phyloP scores from a whole-genome alignment of 2,113 vertebrate species.

The Apaloderma vittatum region DNA sequence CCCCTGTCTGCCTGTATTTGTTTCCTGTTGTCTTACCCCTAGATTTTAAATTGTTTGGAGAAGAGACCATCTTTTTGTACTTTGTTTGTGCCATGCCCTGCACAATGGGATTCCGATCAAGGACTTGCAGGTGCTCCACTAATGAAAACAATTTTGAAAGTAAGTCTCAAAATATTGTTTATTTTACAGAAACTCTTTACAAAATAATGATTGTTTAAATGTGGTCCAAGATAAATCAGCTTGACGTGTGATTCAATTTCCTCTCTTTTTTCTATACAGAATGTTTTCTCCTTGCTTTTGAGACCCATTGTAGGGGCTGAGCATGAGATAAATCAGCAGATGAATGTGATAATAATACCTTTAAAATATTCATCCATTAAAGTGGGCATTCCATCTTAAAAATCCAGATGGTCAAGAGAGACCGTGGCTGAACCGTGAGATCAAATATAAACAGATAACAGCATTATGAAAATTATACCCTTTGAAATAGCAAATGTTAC shows the following conservation, averaged over 20 bases:
- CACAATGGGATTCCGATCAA: not conserved
- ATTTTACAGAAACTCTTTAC: not conserved
- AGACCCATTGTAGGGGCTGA: not conserved
- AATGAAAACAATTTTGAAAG: not conserved
- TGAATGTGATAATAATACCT: not conserved
- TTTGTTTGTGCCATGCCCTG: not conserved
- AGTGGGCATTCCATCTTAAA: conserved; percentile 1
- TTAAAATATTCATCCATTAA: conserved; percentile 8
- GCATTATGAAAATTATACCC: not conserved
- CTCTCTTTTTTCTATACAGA: not conserved
- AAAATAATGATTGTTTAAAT: not conserved
- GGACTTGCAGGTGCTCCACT: not conserved
- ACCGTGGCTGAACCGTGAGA: not conserved
- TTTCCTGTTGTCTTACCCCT: not conserved
- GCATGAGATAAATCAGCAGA: not conserved
- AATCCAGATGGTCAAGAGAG: not conserved
- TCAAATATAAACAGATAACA: not conserved
- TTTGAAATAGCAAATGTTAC: not conserved
- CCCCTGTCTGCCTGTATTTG: not conserved
- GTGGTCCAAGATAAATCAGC: not conserved
- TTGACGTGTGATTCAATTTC: not conserved
- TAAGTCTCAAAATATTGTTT: not conserved
- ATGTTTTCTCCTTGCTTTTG: not conserved
- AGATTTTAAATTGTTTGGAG: not conserved
- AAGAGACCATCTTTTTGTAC: not conserved